A percentile compares a stretch with the other conserved stretches of the same genome.
These are phyloP conservation scores for Vicugna pacos DNA, from an alignment of 2,113 vertebrate genomes.

Conservation along the genomic window DNA sequence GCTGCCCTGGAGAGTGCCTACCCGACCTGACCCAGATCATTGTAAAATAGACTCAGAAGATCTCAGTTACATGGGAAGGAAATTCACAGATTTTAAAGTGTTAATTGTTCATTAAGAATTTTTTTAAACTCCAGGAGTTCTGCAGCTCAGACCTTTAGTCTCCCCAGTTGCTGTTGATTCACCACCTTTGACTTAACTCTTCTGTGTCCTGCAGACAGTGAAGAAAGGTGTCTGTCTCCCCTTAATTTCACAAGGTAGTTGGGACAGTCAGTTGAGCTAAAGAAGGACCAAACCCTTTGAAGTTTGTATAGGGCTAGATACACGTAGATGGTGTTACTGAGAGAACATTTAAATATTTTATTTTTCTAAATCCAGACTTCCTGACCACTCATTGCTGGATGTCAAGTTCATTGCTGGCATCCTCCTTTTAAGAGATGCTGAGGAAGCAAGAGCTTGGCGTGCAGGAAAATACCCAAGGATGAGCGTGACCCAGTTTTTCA, in stretches of 20 bases:
- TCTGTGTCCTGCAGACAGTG: neutral
- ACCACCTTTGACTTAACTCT: neutral
- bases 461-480: fast-evolving
- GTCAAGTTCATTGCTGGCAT: neutral
- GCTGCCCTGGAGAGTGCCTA: neutral
- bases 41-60: neutral
- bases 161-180: neutral
- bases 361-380: slow-evolving; percentile 11
- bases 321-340: neutral
- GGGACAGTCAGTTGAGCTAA: neutral
- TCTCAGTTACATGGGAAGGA: neutral
- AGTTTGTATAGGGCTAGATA: neutral
- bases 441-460: neutral
- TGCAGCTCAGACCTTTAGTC: fast-evolving
- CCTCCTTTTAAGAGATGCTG: neutral
- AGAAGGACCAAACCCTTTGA: neutral
- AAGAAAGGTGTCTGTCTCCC: neutral
- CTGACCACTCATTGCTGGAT: neutral
- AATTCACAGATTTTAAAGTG: neutral
- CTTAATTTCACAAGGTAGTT: neutral
- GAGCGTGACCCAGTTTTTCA: fast-evolving
- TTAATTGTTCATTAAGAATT: neutral
- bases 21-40: neutral
- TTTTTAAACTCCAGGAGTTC: neutral
- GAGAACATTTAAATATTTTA: neutral